Percentiles rank a stretch among this genome's conserved stretches.
phyloP scores from a whole-genome alignment of 2,113 vertebrate species.

The Dermatemys mawii region DNA sequence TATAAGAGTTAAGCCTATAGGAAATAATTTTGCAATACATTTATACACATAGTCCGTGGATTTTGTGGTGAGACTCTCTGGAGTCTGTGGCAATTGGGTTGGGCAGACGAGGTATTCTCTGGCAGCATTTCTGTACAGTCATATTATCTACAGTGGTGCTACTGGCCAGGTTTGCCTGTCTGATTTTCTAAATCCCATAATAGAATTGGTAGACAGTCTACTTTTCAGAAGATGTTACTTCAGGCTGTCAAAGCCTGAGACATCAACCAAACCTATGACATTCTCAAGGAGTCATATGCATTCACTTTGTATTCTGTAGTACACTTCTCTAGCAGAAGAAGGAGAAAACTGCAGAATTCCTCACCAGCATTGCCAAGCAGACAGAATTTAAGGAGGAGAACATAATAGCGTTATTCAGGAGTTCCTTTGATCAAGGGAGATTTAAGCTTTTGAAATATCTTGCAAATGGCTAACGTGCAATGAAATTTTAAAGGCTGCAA shows the following conservation, averaged over 20 bases:
- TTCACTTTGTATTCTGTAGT: constrained; percentile 39
- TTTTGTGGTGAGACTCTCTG: not conserved
- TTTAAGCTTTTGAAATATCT: constrained; percentile 73
- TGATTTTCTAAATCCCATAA: constrained; percentile 8
- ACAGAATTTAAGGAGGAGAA: constrained; percentile 74
- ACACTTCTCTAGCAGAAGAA: not conserved
- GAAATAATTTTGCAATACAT: not conserved
- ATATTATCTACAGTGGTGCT: not conserved
- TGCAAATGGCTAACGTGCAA: constrained; percentile 70
- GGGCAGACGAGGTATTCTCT: not conserved
- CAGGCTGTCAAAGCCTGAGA: not conserved
- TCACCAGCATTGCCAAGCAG: constrained; percentile 42
- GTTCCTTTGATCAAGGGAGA: constrained; percentile 56
- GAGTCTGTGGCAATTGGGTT: not conserved
- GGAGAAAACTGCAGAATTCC: constrained; percentile 46
- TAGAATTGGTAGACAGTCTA: constrained; percentile 4
- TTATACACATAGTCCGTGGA: not conserved
- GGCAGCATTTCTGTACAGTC: not conserved
- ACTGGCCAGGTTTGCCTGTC: constrained; percentile 32
- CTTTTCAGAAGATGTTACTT: not conserved
- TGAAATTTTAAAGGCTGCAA: constrained; percentile 68
- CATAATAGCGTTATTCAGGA: constrained; percentile 69
- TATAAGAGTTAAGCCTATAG: not conserved
- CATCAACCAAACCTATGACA: not conserved
- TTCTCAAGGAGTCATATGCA: not conserved